Evolutionary conservation across 1,140 invertebrate genomes (phyloP).

Genomic region (Zaprionus kolodkinae): DNA sequence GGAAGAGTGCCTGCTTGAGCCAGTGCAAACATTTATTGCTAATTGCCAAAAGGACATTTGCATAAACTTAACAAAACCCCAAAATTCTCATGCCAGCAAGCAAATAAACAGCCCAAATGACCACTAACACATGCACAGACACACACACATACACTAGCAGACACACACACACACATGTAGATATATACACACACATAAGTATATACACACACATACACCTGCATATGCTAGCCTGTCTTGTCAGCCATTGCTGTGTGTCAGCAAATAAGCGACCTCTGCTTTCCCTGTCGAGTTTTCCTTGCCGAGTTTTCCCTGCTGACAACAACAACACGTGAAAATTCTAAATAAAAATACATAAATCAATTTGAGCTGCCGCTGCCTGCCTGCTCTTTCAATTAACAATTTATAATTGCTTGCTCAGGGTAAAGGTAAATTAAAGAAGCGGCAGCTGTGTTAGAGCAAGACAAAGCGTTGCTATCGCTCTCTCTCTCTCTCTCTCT

Average conservation of each 20-base stretch:
- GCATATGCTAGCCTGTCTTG: not conserved
- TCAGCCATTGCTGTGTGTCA: not conserved
- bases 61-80: slow-evolving; percentile 81
- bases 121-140: slow-evolving; percentile 33
- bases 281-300: not conserved
- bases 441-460: not conserved
- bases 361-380: slow-evolving; percentile 54
- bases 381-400: slow-evolving; percentile 46
- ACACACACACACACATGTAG: not conserved
- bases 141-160: slow-evolving; percentile 14
- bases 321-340: not conserved
- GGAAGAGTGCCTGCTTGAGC: slow-evolving; percentile 4
- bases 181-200: slow-evolving; percentile 38
- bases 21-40: slow-evolving; percentile 80
- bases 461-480: slow-evolving; percentile 8
- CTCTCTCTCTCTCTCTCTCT: not conserved
- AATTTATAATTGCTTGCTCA: slow-evolving; percentile 65
- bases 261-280: slow-evolving; percentile 36
- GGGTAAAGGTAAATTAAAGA: slow-evolving; percentile 4
- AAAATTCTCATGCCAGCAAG: slow-evolving; percentile 66
- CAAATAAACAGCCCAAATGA: slow-evolving; percentile 70
- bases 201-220: not conserved
- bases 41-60: slow-evolving; percentile 80
- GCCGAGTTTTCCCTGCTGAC: not conserved
- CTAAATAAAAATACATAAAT: slow-evolving; percentile 58